phyloP scores from a whole-genome alignment of 2,888 invertebrate species.

The Brachylomia viminalis region DNA sequence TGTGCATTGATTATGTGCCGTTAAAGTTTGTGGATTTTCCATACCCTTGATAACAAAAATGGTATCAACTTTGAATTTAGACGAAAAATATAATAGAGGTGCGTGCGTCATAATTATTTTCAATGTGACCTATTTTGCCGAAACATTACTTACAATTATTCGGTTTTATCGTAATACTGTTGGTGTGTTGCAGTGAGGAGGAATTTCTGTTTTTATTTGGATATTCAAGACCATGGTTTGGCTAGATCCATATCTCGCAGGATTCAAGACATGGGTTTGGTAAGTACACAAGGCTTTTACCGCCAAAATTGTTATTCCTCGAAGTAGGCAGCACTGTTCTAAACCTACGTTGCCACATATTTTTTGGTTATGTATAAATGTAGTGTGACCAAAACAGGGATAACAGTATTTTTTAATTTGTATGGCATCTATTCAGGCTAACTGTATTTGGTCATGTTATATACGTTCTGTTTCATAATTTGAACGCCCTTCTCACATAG shows the following conservation, averaged over 20 bases:
- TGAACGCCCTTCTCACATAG: not conserved
- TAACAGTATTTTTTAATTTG: slow-evolving; percentile 59
- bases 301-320: slow-evolving; percentile 75
- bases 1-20: slow-evolving; percentile 47
- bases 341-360: slow-evolving; percentile 67
- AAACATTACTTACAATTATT: slow-evolving; percentile 45
- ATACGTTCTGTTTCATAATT: slow-evolving; percentile 74
- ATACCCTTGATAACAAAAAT: slow-evolving; percentile 75
- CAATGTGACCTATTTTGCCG: slow-evolving; percentile 67
- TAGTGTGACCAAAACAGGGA: slow-evolving; percentile 67
- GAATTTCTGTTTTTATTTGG: slow-evolving; percentile 94
- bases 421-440: slow-evolving; percentile 43
- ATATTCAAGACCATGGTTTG: slow-evolving; percentile 93
- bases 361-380: slow-evolving; percentile 76
- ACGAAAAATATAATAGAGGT: slow-evolving; percentile 88
- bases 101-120: slow-evolving; percentile 74
- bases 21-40: slow-evolving; percentile 53
- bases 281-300: slow-evolving; percentile 85
- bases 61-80: slow-evolving; percentile 87
- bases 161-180: slow-evolving; percentile 52
- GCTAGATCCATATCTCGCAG: slow-evolving; percentile 92
- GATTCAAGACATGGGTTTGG: slow-evolving; percentile 93
- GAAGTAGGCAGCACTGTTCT: slow-evolving; percentile 32
- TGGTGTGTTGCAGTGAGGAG: slow-evolving; percentile 87
- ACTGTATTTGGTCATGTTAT: slow-evolving; percentile 74